These are phyloP conservation scores for Rhogogaster chlorosoma DNA, from an alignment of 2,888 invertebrate genomes.

Conservation along the genomic window DNA sequence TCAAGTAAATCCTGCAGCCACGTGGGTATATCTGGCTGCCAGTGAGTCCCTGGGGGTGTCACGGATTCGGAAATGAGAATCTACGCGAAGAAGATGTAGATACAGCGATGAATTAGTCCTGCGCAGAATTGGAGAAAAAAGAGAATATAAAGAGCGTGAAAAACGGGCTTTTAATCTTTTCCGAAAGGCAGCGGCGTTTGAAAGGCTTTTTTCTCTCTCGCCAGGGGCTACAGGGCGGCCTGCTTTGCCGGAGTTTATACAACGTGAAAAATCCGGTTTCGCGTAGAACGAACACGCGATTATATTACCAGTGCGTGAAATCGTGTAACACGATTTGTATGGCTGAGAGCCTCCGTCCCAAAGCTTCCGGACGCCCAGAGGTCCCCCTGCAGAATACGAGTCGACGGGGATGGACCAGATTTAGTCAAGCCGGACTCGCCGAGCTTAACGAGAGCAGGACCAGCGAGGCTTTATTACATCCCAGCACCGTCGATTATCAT, in stretches of 20 bases:
- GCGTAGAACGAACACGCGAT: slow-evolving; percentile 28
- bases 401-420: slow-evolving; percentile 40
- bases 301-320: slow-evolving; percentile 49
- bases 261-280: slow-evolving; percentile 39
- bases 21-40: neutral
- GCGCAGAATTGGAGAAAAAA: too few relatives aligned
- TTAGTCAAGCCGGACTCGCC: slow-evolving; percentile 35
- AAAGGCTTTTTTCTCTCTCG: neutral
- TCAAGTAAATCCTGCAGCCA: neutral
- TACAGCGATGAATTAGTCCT: neutral
- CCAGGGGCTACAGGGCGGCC: neutral
- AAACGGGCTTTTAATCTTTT: neutral
- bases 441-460: slow-evolving; percentile 38
- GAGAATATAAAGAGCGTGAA: neutral
- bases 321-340: slow-evolving; percentile 49
- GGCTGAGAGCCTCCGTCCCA: slow-evolving; percentile 41
- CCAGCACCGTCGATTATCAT: neutral
- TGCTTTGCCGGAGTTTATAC: slow-evolving; percentile 20
- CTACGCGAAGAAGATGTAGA: neutral
- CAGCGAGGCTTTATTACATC: slow-evolving; percentile 4
- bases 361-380: slow-evolving; percentile 38
- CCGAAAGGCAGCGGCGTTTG: slow-evolving; percentile 2
- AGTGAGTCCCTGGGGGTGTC: slow-evolving; percentile 1
- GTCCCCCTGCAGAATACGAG: slow-evolving; percentile 30
- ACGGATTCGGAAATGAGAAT: neutral